Evolutionary conservation across 2,113 vertebrate species (phyloP).

Genomic region (Notothenia coriiceps): DNA sequence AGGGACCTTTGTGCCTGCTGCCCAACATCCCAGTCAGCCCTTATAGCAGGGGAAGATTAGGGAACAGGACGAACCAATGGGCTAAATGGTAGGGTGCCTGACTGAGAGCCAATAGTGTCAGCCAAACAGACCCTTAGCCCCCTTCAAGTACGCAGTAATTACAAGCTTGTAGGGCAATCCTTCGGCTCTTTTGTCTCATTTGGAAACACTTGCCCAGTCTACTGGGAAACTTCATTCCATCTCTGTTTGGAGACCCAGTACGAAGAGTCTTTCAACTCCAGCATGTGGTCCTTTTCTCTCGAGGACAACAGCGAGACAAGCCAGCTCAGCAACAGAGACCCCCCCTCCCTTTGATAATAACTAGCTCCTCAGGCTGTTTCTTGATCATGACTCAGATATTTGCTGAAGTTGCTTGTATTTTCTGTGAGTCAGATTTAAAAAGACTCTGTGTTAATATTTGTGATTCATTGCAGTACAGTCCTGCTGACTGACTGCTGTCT

Average conservation of each 20-base stretch:
- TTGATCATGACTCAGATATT: slow-evolving; percentile 48
- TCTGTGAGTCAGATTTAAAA: slow-evolving; percentile 27
- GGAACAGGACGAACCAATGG: slow-evolving; percentile 63
- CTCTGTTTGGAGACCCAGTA: slow-evolving; percentile 50
- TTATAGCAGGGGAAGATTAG: slow-evolving; percentile 64
- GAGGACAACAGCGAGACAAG: slow-evolving; percentile 32
- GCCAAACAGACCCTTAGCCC: slow-evolving; percentile 72
- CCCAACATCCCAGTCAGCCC: slow-evolving; percentile 65
- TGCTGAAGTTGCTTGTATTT: slow-evolving; percentile 12
- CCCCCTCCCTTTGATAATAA: slow-evolving; percentile 9
- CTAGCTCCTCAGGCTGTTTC: neutral
- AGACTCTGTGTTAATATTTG: slow-evolving; percentile 4
- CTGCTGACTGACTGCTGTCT: slow-evolving; percentile 54
- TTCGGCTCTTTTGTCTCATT: slow-evolving; percentile 69
- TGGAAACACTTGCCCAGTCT: slow-evolving; percentile 74
- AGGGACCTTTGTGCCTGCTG: slow-evolving; percentile 79
- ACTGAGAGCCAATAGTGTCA: slow-evolving; percentile 72
- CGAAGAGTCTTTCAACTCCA: slow-evolving; percentile 43
- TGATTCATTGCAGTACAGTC: slow-evolving; percentile 46
- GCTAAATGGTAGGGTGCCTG: slow-evolving; percentile 73
- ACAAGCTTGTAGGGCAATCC: slow-evolving; percentile 79
- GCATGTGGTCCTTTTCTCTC: slow-evolving; percentile 54
- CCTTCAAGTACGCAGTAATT: slow-evolving; percentile 78
- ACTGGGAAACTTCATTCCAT: slow-evolving; percentile 61
- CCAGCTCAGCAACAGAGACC: slow-evolving; percentile 22